Evolutionary conservation across 2,113 vertebrate species (phyloP), one percentile per base, ranked within the genome.

Genomic region (Catharus bicknelli): DNA sequence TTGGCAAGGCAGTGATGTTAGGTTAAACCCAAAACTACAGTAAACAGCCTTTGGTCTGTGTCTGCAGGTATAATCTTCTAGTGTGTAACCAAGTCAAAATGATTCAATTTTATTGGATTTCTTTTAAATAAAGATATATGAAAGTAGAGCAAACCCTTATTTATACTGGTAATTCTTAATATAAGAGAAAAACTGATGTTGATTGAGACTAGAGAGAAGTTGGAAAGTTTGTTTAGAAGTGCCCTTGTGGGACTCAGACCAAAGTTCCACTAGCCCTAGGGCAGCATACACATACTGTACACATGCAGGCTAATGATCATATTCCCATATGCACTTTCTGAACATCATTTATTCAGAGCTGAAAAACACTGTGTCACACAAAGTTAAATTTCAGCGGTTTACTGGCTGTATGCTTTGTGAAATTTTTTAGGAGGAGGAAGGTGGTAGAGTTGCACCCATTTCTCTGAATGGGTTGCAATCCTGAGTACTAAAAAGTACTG

Each of bases 221-320:
- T 66, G n/a, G 45, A 86, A 92, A 74, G 32, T 47, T 69, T 87
- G 54, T 72, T 90, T 84, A 64, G 76, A 95, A 93, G 38, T 38
- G 66, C 78, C 32, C 19, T 36, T 66, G 48, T 66, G 70, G 62
- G 34, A 85, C 25, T 76, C 47, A 73, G 42, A 55, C 13, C 45
- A 62, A 86, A 66, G 10, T 81, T 72, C 40, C n/a, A 42, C 10
- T 45, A 40, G 48, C 43, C 16, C 25, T 42, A 61, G 23, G 45
- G 73, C 26, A 66, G 17, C 21, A 47, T 11, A 51, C 3, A 30
- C 34, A 68, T 8, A n/a, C 17, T 18, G 13, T 29, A 29, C 27
- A 48, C 14, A 62, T 29, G 34, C 5, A 51, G 47, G 19, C 2
- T 72, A 51, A 48, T 32, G 66, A 74, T 63, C 51, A 55, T 58